Evolutionary conservation across 2,888 invertebrate genomes (phyloP), one percentile per base, ranked within the genome.

Genomic region (Drosophila ustulata): DNA sequence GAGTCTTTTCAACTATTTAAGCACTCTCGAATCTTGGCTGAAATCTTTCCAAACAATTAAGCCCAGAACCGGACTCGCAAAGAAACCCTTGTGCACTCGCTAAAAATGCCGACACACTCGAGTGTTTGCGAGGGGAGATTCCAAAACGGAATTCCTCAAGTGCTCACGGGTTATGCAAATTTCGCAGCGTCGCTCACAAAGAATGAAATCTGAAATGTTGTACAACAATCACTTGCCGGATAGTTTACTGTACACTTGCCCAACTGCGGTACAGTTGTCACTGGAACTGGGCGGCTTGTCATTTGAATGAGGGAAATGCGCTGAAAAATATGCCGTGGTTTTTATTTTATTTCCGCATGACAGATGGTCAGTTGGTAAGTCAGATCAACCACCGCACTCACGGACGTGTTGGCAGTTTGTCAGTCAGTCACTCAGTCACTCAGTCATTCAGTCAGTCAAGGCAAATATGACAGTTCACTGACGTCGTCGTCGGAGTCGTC

Each of bases 321-420:
- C 59, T 81, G 74, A 75, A 82, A 82, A 78, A 80, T 82, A 82
- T 82, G 72, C 82, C 74, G 66, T 70, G 66, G 62, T 75, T 79
- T 76, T 50, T 64, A 75, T 59, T 52, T 59, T 6, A 45, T 53
- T 66, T 58, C 78, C 84, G 7, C 11, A 82, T 89, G 90, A 90
- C 90, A 90, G 90, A 90, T 90, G 90, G 90, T 90, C 90, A 90
- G 89, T 86, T 82, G 83, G 82, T 83, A 86, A 88, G 85, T 85
- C 88, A 82, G 71, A 82, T 82, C 88, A 82, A 80, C 80, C 87
- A 84, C 80, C 87, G 78, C 67, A 66, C 62, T 50, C 63, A 28
- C 37, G 66, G 68, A 71, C 78, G 77, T 71, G 77, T 62, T 66
- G 79, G 50, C 81, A 70, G 75, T 75, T 78, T 63, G 79, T 80